Conservation (phyloP, 2,113 vertebrate species). For the Centropristis striata region DNA sequence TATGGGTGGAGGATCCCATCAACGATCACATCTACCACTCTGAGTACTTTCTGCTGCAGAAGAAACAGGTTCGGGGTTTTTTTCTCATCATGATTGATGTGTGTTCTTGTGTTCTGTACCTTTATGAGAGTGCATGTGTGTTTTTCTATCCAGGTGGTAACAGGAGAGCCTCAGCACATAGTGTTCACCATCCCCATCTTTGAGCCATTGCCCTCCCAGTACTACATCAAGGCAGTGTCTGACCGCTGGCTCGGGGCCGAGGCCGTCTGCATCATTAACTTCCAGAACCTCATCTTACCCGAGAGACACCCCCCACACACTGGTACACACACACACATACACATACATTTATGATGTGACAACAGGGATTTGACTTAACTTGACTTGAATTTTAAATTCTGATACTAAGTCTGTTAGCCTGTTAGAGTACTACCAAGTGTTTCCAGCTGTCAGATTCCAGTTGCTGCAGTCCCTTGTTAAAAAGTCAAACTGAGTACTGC, state of each 20-base stretch:
- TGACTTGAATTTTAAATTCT: constrained; percentile 9
- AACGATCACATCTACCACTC: constrained; percentile 99
- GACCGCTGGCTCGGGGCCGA: constrained; percentile 98
- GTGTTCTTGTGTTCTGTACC: not conserved
- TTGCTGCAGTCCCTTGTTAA: not conserved
- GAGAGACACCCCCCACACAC: constrained; percentile 98
- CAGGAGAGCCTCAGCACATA: constrained; percentile 91
- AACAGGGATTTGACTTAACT: constrained; percentile 8
- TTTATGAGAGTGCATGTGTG: not conserved
- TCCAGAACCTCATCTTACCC: constrained; percentile 97
- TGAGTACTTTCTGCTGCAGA: constrained; percentile 97
- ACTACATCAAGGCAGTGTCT: constrained; percentile 96
- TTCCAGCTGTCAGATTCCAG: constrained; percentile 10
- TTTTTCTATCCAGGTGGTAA: constrained; percentile 87
- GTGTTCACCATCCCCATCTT: constrained; percentile 99
- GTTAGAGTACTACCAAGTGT: not conserved
- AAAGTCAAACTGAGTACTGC: constrained; percentile 3
- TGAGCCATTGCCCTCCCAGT: constrained; percentile 97
- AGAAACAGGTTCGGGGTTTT: constrained; percentile 90
- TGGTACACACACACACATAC: constrained; percentile 84
- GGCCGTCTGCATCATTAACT: constrained; percentile 97
- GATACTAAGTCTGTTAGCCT: not conserved
- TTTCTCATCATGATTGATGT: not conserved
- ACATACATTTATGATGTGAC: not conserved
- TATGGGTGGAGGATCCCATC: constrained; percentile 98